Base-by-base conservation (phyloP, 1,140 invertebrate genomes). In the Stratiolaelaps scimitus region DNA sequence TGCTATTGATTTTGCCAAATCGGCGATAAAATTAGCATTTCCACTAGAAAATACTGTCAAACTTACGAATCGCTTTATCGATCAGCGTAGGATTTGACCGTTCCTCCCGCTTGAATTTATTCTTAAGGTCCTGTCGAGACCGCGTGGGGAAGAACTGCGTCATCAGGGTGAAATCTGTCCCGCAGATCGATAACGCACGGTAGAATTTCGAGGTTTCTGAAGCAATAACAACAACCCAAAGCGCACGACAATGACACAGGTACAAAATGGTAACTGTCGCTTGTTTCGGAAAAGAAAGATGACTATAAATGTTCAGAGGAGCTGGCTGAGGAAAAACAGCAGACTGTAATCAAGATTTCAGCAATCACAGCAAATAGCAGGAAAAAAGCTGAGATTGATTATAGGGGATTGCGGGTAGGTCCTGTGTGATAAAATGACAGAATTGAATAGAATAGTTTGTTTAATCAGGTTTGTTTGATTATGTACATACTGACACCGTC, bases 91-190 rank as follows among this genome's bases (percentile, higher is more conserved):
- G 71, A 73, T 84, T 82, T 1, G 75, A 72, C 71, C 75, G 80
- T 68, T 84, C 83, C 74, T 85, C 83, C 67, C 79, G 80, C 70
- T 83, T 84, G 71, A 81, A 85, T 71, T 85, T 92, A 13, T 85
- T 76, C 74, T 93, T 92, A 0, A 94, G 75, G 72, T 92, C 88
- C 46, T 82, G 75, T 4, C 90, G 76, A 1, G 81, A 83, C 65
- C 89, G 79, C 56, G 83, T 81, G 0, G 85, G 60, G 75, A 92
- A 91, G n/a, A 91, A 76, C 64, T 81, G 80, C 65, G 82, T 78
- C 88, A 94, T 92, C 17, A 92, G 73, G 0, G 86, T 83, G 75
- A 94, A 93, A 77, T 93, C 89, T 0, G 89, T 90, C 0, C 91
- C 90, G 65, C 92, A 80, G 13, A 82, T 84, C 70, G 85, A 88